Evolutionary conservation across 2,113 vertebrate species (phyloP).

Genomic region (Lophotis ruficrista): DNA sequence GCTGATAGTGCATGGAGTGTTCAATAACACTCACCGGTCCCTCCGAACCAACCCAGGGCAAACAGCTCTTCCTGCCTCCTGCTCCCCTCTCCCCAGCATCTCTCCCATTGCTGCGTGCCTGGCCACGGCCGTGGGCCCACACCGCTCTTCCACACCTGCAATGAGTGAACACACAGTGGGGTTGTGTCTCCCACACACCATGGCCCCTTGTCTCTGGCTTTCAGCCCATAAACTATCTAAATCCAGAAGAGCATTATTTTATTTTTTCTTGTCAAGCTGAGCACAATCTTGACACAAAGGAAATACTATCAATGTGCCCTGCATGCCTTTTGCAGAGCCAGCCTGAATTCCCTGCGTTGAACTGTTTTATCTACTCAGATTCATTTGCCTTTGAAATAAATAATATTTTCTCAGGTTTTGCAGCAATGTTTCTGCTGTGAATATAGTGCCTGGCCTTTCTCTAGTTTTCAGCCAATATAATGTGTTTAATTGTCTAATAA

Average conservation of each 20-base stretch:
- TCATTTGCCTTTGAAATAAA: background rate
- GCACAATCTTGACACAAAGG: background rate
- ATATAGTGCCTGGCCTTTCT: background rate
- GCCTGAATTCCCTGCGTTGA: background rate
- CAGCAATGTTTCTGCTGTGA: background rate
- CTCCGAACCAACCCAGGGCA: background rate
- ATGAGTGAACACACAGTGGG: too few relatives aligned
- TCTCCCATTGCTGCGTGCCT: background rate
- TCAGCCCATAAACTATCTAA: background rate
- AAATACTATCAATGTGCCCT: background rate
- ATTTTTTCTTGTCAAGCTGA: background rate
- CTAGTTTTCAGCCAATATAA: background rate
- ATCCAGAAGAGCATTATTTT: background rate
- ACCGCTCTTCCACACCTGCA: rapidly evolving
- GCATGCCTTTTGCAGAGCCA: background rate
- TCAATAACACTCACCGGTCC: background rate
- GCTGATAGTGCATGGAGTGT: background rate
- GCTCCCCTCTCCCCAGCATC: background rate
- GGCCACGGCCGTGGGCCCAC: background rate
- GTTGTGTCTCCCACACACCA: background rate
- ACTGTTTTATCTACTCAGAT: background rate
- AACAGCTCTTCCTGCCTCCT: background rate
- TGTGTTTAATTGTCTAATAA: background rate
- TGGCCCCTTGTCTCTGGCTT: background rate
- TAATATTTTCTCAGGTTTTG: background rate